Conservation (phyloP, 2,797 vertebrate genomes). For the Rhadinocentrus ornatus region DNA sequence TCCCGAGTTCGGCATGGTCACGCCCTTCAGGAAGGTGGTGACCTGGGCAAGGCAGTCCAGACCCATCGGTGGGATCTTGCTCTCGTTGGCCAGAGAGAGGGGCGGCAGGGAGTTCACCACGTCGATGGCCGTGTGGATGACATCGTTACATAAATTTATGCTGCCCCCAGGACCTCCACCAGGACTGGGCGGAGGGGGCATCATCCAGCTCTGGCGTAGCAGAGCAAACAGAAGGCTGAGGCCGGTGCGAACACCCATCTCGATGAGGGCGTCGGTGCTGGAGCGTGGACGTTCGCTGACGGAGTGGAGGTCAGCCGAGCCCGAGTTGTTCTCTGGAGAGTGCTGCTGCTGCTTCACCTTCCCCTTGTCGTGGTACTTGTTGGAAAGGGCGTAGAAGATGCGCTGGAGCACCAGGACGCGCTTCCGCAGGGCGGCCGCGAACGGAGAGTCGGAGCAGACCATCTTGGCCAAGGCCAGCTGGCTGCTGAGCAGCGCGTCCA, state of each 20-base stretch:
- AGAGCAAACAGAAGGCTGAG: slow-evolving; percentile 96
- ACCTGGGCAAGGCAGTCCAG: slow-evolving; percentile 97
- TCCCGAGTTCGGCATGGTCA: slow-evolving; percentile 96
- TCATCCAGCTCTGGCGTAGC: slow-evolving; percentile 97
- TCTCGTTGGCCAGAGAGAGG: slow-evolving; percentile 96
- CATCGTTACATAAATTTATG: slow-evolving; percentile 95
- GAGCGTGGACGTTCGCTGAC: slow-evolving; percentile 94
- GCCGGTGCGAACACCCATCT: slow-evolving; percentile 98
- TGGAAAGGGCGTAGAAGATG: slow-evolving; percentile 97
- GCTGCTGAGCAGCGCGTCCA: slow-evolving; percentile 96
- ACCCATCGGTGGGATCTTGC: slow-evolving; percentile 98
- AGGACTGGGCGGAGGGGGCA: slow-evolving; percentile 77
- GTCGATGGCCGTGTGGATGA: slow-evolving; percentile 97
- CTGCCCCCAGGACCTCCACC: slow-evolving; percentile 84
- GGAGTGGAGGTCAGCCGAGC: slow-evolving; percentile 90
- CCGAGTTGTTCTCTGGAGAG: slow-evolving; percentile 91
- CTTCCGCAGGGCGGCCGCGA: slow-evolving; percentile 93
- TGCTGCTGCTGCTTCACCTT: slow-evolving; percentile 97
- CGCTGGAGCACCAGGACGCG: slow-evolving; percentile 95
- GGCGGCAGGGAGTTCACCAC: slow-evolving; percentile 96
- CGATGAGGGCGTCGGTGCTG: slow-evolving; percentile 97
- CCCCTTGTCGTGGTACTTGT: slow-evolving; percentile 97
- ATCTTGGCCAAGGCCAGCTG: slow-evolving; percentile 97
- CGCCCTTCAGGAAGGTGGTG: slow-evolving; percentile 95
- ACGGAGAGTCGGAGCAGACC: slow-evolving; percentile 97